These are phyloP conservation scores for Monomorium pharaonis DNA, from an alignment of 1,140 invertebrate genomes.

Conservation along the genomic window DNA sequence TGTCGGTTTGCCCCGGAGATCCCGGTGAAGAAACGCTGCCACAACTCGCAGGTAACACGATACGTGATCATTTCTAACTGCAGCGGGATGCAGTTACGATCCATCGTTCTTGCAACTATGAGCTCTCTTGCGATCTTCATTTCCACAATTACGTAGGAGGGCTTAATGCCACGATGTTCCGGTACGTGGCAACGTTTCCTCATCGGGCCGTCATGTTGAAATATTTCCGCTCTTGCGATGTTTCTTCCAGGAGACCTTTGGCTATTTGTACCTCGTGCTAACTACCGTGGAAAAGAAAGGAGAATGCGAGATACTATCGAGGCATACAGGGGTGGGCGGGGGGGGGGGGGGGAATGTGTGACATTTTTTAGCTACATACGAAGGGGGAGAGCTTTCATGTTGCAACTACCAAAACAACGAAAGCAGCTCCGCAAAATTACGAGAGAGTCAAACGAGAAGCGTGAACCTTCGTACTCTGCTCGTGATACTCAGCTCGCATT, in stretches of 20 bases:
- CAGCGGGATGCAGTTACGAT: neutral
- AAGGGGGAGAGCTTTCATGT: constrained; percentile 52
- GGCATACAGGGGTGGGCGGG: constrained; percentile 18
- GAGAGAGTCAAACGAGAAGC: constrained; percentile 57
- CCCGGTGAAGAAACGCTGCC: constrained; percentile 9
- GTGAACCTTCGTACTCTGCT: constrained; percentile 54
- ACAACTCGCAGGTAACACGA: neutral
- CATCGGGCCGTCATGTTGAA: neutral
- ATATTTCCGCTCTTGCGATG: constrained; percentile 15
- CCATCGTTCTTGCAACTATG: neutral
- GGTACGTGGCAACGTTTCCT: neutral
- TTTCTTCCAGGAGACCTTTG: constrained; percentile 10
- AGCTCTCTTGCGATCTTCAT: neutral
- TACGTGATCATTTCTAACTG: neutral
- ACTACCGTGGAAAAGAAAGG: constrained; percentile 47
- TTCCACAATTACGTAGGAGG: neutral
- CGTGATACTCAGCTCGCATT: constrained; percentile 56
- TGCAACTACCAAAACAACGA: constrained; percentile 58
- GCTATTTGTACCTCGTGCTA: constrained; percentile 35
- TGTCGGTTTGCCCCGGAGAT: neutral
- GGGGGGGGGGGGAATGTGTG: no score
- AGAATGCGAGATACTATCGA: constrained; percentile 52
- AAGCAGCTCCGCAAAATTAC: constrained; percentile 57
- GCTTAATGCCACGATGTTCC: neutral
- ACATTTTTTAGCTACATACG: constrained; percentile 57